phyloP scores from a whole-genome alignment of 2,113 vertebrate genomes.

The Amphiprion percula region DNA sequence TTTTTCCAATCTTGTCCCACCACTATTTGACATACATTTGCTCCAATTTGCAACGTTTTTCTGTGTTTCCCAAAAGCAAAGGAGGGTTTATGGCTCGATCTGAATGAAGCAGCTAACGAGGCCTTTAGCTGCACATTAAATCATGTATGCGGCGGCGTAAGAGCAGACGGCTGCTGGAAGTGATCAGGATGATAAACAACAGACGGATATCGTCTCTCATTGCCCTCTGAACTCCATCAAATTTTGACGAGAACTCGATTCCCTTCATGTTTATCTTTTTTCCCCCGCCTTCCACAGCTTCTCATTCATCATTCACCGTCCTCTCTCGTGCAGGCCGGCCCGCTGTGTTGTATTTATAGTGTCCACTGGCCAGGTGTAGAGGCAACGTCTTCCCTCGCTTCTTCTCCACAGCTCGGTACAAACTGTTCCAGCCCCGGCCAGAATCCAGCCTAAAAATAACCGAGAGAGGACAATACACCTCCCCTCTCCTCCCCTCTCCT shows the following conservation, averaged over 20 bases:
- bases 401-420: slow-evolving; percentile 56
- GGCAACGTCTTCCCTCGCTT: slow-evolving; percentile 59
- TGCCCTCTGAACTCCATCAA: slow-evolving; percentile 67
- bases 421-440: slow-evolving; percentile 70
- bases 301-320: slow-evolving; percentile 51
- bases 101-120: not conserved
- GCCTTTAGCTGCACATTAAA: slow-evolving; percentile 2
- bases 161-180: slow-evolving; percentile 16
- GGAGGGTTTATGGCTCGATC: too few species aligned
- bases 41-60: too few species aligned
- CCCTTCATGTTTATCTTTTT: slow-evolving; percentile 31
- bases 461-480: slow-evolving; percentile 55
- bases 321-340: slow-evolving; percentile 15
- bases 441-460: slow-evolving; percentile 78
- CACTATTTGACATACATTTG: too few species aligned
- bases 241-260: slow-evolving; percentile 78
- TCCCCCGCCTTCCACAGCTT: slow-evolving; percentile 39
- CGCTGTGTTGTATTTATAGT: slow-evolving; percentile 61
- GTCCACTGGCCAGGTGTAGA: slow-evolving; percentile 58
- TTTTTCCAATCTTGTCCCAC: too few species aligned
- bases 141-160: not conserved
- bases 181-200: slow-evolving; percentile 47
- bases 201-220: slow-evolving; percentile 61
- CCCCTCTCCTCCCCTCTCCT: slow-evolving; percentile 33
- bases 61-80: too few species aligned